These are phyloP conservation scores for Isichthys henryi DNA, from an alignment of 2,113 vertebrate genomes.

Conservation along the genomic window DNA sequence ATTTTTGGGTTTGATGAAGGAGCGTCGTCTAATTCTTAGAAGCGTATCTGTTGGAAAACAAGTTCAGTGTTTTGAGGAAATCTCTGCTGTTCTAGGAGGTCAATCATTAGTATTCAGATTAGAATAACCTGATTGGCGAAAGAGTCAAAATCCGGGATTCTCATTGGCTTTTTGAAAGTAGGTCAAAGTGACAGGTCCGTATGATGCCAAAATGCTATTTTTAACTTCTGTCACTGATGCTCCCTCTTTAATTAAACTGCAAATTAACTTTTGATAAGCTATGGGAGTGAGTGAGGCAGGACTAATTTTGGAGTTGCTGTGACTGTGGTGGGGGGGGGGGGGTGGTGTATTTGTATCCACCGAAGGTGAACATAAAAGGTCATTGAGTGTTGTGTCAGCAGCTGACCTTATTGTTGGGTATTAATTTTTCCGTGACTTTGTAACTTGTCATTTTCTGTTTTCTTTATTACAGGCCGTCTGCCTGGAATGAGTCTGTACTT, in stretches of 20 bases:
- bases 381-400: background rate
- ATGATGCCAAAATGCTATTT: conserved; percentile 44
- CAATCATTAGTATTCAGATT: background rate
- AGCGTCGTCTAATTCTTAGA: background rate
- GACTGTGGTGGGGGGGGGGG: conserved; percentile 25
- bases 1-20: background rate
- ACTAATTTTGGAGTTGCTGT: conserved; percentile 31
- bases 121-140: conserved; percentile 18
- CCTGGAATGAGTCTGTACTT: background rate
- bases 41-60: background rate
- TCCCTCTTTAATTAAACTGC: conserved; percentile 53
- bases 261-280: conserved; percentile 55
- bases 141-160: conserved; percentile 26
- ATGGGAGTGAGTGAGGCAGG: conserved; percentile 20
- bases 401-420: background rate
- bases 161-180: conserved; percentile 43
- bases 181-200: conserved; percentile 47
- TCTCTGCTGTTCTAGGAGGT: background rate
- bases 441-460: background rate
- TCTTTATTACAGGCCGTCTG: background rate
- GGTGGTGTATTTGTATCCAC: conserved; percentile 10
- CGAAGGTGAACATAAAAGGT: background rate
- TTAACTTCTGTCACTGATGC: conserved; percentile 35
- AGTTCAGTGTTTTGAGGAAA: background rate
- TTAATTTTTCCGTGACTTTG: background rate